Conservation (phyloP, 1,140 invertebrate species). For the Drosophila arawakana region DNA sequence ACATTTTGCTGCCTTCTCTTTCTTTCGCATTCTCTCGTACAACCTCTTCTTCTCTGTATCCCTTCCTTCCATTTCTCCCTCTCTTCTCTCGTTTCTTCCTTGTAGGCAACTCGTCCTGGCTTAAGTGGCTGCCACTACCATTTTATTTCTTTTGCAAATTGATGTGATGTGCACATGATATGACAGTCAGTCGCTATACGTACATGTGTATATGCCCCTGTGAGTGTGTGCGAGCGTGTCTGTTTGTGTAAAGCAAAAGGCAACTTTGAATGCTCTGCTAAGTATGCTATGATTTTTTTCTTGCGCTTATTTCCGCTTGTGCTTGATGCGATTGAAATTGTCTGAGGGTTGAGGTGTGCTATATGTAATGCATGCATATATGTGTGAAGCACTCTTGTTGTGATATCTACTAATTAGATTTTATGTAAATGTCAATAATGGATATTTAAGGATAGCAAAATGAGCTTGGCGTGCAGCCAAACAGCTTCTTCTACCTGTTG, state of each 20-base stretch:
- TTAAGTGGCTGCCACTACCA: slow-evolving; percentile 65
- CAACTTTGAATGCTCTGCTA: slow-evolving; percentile 15
- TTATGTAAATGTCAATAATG: slow-evolving; percentile 54
- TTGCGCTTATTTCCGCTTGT: background rate
- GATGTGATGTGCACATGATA: slow-evolving; percentile 68
- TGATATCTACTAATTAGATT: slow-evolving; percentile 56
- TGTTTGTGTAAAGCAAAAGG: background rate
- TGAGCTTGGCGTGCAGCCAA: slow-evolving; percentile 6
- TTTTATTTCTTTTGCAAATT: slow-evolving; percentile 64
- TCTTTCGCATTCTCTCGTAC: no score
- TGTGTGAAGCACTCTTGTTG: slow-evolving; percentile 35
- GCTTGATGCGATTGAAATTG: slow-evolving; percentile 28
- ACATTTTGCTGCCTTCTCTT: slow-evolving; percentile 21
- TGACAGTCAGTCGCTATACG: slow-evolving; percentile 32
- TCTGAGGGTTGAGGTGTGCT: background rate
- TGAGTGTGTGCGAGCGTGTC: background rate
- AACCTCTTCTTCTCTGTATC: background rate
- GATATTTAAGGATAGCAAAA: slow-evolving; percentile 37
- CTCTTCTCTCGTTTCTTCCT: background rate
- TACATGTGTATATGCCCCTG: background rate
- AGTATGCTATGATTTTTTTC: slow-evolving; percentile 37
- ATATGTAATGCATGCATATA: slow-evolving; percentile 3
- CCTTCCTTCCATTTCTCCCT: no score
- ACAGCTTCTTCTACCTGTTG: slow-evolving; percentile 17
- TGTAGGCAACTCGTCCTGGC: slow-evolving; percentile 22